Percentiles rank a stretch among this genome's conserved stretches.
These are phyloP conservation scores for Buathra laborator DNA, from an alignment of 2,888 invertebrate species.

Conservation along the genomic window DNA sequence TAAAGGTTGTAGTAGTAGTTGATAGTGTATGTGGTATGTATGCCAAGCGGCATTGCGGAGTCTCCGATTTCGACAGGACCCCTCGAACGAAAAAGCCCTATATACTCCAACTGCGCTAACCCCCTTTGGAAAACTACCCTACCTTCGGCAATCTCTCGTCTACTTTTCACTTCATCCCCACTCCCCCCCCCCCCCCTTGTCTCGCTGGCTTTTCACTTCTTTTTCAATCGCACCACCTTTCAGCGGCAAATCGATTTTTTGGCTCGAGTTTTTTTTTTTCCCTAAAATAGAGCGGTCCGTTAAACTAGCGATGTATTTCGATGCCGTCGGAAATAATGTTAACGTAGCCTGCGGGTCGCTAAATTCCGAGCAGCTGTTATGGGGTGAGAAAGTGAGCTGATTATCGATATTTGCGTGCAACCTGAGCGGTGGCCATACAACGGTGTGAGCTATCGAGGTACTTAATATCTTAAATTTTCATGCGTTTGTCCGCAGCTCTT, in stretches of 20 bases:
- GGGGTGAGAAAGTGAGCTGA: conserved; percentile 1
- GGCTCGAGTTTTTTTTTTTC: conserved; percentile 37
- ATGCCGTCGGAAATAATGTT: not conserved
- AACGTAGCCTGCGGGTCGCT: not conserved
- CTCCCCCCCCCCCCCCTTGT: not conserved
- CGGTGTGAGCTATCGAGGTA: conserved; percentile 3
- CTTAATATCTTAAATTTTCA: conserved; percentile 41
- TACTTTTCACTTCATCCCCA: conserved; percentile 63
- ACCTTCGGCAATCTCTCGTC: conserved; percentile 59
- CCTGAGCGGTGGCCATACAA: conserved; percentile 1
- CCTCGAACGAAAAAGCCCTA: conserved; percentile 49
- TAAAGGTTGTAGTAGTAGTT: not conserved
- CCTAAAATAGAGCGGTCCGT: conserved; percentile 46
- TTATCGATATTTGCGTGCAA: conserved; percentile 25
- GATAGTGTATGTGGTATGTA: conserved; percentile 6
- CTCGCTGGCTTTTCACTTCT: conserved; percentile 54
- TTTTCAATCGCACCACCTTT: conserved; percentile 65
- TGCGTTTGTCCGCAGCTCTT: not conserved
- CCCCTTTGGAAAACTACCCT: conserved; percentile 66
- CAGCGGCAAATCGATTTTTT: conserved; percentile 53
- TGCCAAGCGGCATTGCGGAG: conserved; percentile 9
- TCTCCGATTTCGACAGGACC: conserved; percentile 60
- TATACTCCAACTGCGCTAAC: conserved; percentile 24
- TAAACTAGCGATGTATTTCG: conserved; percentile 25
- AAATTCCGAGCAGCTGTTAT: conserved; percentile 32